Base-by-base conservation (phyloP, 2,797 vertebrate genomes). In the Moxostoma hubbsi region DNA sequence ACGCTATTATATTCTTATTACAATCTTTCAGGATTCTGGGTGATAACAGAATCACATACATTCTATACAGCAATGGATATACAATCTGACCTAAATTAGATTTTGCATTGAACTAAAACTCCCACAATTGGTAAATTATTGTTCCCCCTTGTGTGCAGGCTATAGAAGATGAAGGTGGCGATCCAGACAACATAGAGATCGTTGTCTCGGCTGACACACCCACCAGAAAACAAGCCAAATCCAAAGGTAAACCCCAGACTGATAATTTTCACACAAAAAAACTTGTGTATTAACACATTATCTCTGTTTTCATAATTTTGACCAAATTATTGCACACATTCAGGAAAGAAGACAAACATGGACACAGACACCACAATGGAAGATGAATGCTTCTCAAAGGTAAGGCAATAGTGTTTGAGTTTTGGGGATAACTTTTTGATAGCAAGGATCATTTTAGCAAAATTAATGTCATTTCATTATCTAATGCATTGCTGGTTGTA, bases 141-240 rank as follows among this genome's bases (percentile, higher is more conserved):
- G 24, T 24, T 24, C 24, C 24, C 24, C 24, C 24, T 2, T 79
- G 7, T 51, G 53, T 87, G 84, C 84, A 99, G 98, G 98, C 96
- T 81, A 91, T 99, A 89, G 95, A 98, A 88, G 95, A 97, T 86
- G 98, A 99, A 94, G 96, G 96, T 84, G 97, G 95, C 0, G 97
- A 99, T 90, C 93, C 96, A 82, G 96, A 97, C 82, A 95, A 96
- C 88, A 94, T 98, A 89, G 94, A 97, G 87, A 92, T 96, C 85
- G 91, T 89, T 54, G 83, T 93, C 85, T 90, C 93, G 6, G 82
- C 90, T 78, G 97, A 98, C 79, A 85, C 93, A 11, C 86, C 95
- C 80, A 89, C 92, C 76, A 96, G 96, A 89, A 98, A 97, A 89
- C 87, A 91, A 81, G 80, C 92, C 70, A 99, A 98, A 94, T 82